Evolutionary conservation across 2,113 vertebrate species (phyloP), one percentile per base, ranked within the genome.

Genomic region (Diadophis punctatus): DNA sequence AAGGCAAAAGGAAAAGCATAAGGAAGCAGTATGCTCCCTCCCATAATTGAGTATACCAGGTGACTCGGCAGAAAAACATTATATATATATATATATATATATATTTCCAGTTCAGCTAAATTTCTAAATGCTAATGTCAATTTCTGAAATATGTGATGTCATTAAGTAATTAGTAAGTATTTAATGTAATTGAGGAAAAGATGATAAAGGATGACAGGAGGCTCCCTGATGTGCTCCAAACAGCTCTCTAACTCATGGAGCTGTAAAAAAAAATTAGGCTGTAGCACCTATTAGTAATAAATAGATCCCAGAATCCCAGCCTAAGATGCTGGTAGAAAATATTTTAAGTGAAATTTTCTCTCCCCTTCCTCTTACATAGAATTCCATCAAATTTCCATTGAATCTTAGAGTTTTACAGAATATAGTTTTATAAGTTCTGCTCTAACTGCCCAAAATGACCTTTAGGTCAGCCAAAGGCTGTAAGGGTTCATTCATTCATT

Each of bases 61-160:
- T n/a, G n/a, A n/a, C n/a, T n/a, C n/a, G n/a, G n/a, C n/a, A n/a
- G n/a, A n/a, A n/a, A n/a, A n/a, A n/a, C n/a, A n/a, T n/a, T n/a
- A n/a, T n/a, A n/a, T n/a, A n/a, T n/a, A n/a, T n/a, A n/a, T n/a
- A n/a, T n/a, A n/a, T n/a, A n/a, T n/a, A n/a, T n/a, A n/a, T n/a
- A n/a, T n/a, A n/a, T n/a, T n/a, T 63, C 23, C 46, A 25, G 43
- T 86, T 9, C 8, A 48, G 43, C 20, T 48, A 48, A 25, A 53
- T 68, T 10, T 58, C 89, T 93, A 25, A 43, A 74, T 0, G 0
- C 14, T 93, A 48, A 8, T 94, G 46, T 80, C n/a, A 1, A 56
- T 95, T 94, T 85, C 34, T 92, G 43, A 94, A 90, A 5, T 46
- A 89, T 14, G 55, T 87, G 74, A 93, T 3, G 7, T 23, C 1